Evolutionary conservation across 2,797 vertebrate species (phyloP).

Genomic region (Neomorphus geoffroyi): DNA sequence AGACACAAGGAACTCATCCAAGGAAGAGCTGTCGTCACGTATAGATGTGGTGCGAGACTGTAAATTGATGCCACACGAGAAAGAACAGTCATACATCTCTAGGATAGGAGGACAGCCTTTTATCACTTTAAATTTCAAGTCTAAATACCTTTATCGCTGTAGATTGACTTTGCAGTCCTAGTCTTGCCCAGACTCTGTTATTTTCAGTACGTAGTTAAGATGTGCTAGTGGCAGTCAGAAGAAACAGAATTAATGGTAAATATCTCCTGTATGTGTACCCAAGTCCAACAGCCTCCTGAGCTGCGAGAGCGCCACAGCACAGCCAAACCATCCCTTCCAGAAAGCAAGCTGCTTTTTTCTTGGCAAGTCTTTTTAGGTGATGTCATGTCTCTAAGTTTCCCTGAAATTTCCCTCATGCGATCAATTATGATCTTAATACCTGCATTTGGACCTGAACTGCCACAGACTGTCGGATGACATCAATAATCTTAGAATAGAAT

Average conservation of each 20-base stretch:
- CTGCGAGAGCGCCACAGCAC: neutral
- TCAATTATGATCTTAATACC: neutral
- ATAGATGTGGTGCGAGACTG: neutral
- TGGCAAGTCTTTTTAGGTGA: neutral
- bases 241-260: neutral
- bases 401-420: neutral
- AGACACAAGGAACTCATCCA: neutral
- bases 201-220: neutral
- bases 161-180: neutral
- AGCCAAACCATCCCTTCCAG: neutral
- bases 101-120: neutral
- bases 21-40: neutral
- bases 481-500: neutral
- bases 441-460: neutral
- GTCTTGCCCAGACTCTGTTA: neutral
- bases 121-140: neutral
- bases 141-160: neutral
- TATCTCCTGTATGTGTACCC: neutral
- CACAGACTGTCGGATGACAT: neutral
- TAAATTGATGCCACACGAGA: neutral
- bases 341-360: neutral
- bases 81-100: neutral
- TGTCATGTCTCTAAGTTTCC: neutral
- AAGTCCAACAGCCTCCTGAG: neutral
- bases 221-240: neutral